Evolutionary conservation across 2,113 vertebrate genomes (phyloP).

Genomic region (Antidorcas marsupialis): DNA sequence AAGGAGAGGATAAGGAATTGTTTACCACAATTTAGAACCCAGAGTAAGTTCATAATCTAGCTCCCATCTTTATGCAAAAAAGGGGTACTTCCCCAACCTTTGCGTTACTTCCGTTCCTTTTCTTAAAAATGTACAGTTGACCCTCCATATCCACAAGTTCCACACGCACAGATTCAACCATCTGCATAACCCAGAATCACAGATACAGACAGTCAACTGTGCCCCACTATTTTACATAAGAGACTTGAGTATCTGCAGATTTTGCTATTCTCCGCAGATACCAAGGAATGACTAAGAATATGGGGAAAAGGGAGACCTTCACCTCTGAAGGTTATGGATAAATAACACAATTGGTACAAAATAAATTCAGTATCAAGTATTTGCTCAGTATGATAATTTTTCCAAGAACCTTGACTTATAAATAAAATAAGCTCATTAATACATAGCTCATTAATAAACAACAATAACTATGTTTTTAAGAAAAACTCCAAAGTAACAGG

Average conservation of each 20-base stretch:
- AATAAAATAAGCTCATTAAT: background rate
- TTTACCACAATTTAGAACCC: constrained; percentile 9
- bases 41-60: background rate
- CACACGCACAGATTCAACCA: background rate
- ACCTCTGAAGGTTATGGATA: background rate
- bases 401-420: background rate
- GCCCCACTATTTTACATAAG: background rate
- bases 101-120: background rate
- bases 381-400: background rate
- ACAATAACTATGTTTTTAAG: background rate
- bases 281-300: background rate
- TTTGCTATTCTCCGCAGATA: background rate
- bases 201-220: background rate
- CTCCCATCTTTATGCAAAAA: background rate
- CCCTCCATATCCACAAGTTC: background rate
- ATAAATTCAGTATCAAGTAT: background rate
- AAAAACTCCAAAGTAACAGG: background rate
- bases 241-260: background rate
- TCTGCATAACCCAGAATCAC: background rate
- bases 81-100: background rate
- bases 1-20: constrained; percentile 32
- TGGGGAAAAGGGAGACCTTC: background rate
- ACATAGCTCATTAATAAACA: background rate
- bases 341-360: background rate
- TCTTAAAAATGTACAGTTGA: background rate